Base-by-base conservation (phyloP, 2,888 invertebrate species). In the Dasysyrphus albostriatus region DNA sequence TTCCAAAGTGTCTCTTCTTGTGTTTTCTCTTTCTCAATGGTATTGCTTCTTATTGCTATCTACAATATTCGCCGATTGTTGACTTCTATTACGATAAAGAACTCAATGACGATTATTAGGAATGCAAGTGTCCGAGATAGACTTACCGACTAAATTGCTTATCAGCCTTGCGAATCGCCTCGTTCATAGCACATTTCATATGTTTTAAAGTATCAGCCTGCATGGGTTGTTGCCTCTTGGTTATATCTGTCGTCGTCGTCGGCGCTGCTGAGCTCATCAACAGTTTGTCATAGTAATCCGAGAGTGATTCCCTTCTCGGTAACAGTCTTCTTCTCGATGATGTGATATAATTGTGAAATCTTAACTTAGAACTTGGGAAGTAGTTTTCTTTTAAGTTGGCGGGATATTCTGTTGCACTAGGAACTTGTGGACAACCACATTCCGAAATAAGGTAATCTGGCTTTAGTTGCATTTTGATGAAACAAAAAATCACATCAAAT, bases 381-480 rank as follows among this genome's bases (percentile, higher is more conserved):
- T 37, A 59, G 14, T 63, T 78, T 12, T 63, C 75, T 3, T 75
- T 70, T 10, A 63, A 16, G 16, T 51, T 74, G 54, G 59, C 37
- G 29, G 75, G 65, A 67, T 75, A 75, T 58, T 77, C 77, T 65
- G 59, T 56, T 54, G 51, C 44, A 69, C 29, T 65, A 10, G 39
- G 9, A 0, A 58, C 16, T 85, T 90, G 90, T n/a, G 92, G 92
- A 54, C 89, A 90, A 47, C 92, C 92, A 84, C 90, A 89, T 54
- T 90, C 90, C 19, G 91, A 90, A 75, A 91, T 92, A 83, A 89
- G 89, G 77, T 92, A 92, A 89, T 92, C 92, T 42, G 92, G 91
- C 58, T 89, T 90, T 19, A 88, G 80, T 51, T 83, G 88, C 88
- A 87, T 87, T 65, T 10, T 49, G 39, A 61, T 37, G 16, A 75